phyloP scores from a whole-genome alignment of 2,113 vertebrate species.

The Percopsis transmontana region DNA sequence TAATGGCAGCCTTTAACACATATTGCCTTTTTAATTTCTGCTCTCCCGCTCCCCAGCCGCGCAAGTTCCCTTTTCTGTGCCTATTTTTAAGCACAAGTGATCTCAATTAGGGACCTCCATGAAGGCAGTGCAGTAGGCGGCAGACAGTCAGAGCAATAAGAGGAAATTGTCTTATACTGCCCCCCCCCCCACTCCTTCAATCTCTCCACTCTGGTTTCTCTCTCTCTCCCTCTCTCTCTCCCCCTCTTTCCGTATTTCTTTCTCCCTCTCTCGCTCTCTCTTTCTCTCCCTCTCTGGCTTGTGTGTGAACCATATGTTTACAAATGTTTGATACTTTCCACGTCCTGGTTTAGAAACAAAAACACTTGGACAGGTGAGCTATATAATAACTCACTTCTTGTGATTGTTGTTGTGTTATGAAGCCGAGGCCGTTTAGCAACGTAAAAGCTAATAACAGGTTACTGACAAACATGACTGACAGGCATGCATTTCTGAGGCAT shows the following conservation, averaged over 20 bases:
- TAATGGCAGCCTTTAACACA: conserved; percentile 75
- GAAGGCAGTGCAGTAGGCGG: conserved; percentile 81
- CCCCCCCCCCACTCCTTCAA: conserved; percentile 37
- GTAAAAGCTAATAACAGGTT: no score
- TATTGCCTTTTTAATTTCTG: conserved; percentile 76
- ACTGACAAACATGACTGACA: no score
- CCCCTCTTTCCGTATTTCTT: conserved; percentile 8
- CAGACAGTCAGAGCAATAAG: conserved; percentile 82
- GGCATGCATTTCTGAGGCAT: no score
- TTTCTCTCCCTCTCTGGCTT: conserved; percentile 3
- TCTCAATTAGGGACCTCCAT: conserved; percentile 87
- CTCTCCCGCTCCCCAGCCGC: conserved; percentile 73
- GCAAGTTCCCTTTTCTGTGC: conserved; percentile 81
- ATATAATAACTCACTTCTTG: no score
- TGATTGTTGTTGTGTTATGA: no score
- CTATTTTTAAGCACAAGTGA: conserved; percentile 86
- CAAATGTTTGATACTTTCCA: not conserved
- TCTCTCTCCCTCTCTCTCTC: conserved; percentile 55
- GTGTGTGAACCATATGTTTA: not conserved
- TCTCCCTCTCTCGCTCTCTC: conserved; percentile 14
- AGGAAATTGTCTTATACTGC: conserved; percentile 81
- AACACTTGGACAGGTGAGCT: no score
- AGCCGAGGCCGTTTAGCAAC: no score
- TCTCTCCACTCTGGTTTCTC: no score
- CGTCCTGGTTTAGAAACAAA: no score